phyloP scores from a whole-genome alignment of 2,888 invertebrate species.

The Apodemia zela region DNA sequence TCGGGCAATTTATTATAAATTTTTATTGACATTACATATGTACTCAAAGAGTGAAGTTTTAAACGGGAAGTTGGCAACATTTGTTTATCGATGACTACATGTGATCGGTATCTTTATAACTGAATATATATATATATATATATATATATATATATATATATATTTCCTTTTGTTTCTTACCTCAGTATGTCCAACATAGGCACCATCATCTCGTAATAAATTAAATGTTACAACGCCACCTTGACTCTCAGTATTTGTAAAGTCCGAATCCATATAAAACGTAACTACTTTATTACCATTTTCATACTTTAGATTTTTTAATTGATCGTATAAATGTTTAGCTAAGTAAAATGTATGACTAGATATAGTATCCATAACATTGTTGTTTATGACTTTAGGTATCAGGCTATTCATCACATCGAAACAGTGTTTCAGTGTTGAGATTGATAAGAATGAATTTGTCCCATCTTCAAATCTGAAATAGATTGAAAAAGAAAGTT shows the following conservation, averaged over 20 bases:
- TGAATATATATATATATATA: too few relatives aligned
- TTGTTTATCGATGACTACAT: too few relatives aligned
- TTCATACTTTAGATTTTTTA: conserved; percentile 14
- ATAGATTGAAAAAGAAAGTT: not conserved
- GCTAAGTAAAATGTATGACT: conserved; percentile 16
- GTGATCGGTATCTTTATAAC: too few relatives aligned
- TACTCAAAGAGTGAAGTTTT: too few relatives aligned
- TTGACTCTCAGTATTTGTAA: conserved; percentile 15
- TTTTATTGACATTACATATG: too few relatives aligned
- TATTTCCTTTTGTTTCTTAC: not conserved
- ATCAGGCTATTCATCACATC: conserved; percentile 9
- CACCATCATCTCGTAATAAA: conserved; percentile 18
- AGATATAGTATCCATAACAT: conserved; percentile 19
- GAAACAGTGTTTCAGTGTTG: conserved; percentile 18
- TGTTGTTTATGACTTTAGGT: conserved; percentile 17
- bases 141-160: too few relatives aligned
- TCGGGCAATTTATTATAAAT: too few relatives aligned
- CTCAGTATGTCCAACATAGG: conserved; percentile 20
- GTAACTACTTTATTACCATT: conserved; percentile 10
- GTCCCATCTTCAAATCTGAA: conserved; percentile 21
- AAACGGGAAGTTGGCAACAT: too few relatives aligned
- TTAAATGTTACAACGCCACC: conserved; percentile 21
- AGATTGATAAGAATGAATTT: conserved; percentile 15
- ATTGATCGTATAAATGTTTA: conserved; percentile 12
- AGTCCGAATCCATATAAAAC: conserved; percentile 22